Evolutionary conservation across 2,113 vertebrate species (phyloP), one percentile per base, ranked within the genome.

Genomic region (Aepyceros melampus): DNA sequence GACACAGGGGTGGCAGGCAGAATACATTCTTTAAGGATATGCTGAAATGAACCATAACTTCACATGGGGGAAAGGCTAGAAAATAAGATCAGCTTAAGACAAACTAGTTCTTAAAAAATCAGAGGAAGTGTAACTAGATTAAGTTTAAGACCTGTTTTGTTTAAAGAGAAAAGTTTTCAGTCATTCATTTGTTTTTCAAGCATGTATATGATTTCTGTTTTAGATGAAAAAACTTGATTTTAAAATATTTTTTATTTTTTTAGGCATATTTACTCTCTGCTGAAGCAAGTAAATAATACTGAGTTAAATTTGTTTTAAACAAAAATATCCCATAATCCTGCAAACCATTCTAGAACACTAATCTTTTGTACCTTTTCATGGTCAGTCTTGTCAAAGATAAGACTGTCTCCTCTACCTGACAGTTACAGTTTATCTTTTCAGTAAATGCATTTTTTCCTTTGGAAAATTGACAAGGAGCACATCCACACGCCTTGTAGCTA

Each of bases 391-490:
- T 96, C 92, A 96, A 27, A 94, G 84, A 97, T 96, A 97, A 98
- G 84, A 96, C 79, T 62, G 13, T 85, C 36, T 94, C 76, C 76
- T 93, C 95, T 96, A 43, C 23, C 62, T 98, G 97, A 98, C 97
- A 98, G 91, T 97, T 95, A 98, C 33, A 97, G 91, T 98, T 99
- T 98, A 97, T 98, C 93, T 96, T 98, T 98, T 96, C 96, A 97
- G 95, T 95, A 98, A 99, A 97, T 91, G 23, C 10, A 58, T 98
- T 98, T 98, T 98, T 47, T 97, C 85, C 84, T 98, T 97, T 97
- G 91, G 95, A 98, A 98, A 98, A 97, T 45, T 98, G 98, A 98
- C 98, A 98, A 96, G 94, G 86, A 98, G 51, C 94, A 96, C 45
- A 97, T 95, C 49, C 60, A 97, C 43, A 94, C 93, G 21, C 45